phyloP scores from a whole-genome alignment of 2,113 vertebrate species.

The Etheostoma spectabile region DNA sequence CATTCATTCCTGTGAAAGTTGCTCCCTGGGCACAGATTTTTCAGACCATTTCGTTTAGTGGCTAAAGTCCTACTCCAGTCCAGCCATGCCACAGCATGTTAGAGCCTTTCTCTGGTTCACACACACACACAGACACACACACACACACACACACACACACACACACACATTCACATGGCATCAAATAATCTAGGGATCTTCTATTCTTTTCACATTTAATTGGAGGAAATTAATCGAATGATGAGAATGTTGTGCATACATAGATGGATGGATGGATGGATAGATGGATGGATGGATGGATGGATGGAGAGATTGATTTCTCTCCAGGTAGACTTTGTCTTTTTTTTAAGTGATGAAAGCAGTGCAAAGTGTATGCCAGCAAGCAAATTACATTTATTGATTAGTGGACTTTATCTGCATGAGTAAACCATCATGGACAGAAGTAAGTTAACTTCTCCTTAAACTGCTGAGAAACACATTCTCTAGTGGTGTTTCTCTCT shows the following conservation, averaged over 20 bases:
- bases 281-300: too few species aligned
- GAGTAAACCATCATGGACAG: constrained; percentile 28
- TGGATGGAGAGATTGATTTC: too few species aligned
- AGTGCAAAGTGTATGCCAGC: constrained; percentile 3
- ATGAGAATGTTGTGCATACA: not conserved
- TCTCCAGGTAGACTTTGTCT: too few species aligned
- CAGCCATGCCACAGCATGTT: not conserved
- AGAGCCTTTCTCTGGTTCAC: not conserved
- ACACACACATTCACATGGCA: not conserved
- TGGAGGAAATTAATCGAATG: not conserved
- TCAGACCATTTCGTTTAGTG: not conserved
- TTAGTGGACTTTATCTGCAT: constrained; percentile 23
- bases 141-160: too few species aligned
- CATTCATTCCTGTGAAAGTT: not conserved
- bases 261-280: not conserved
- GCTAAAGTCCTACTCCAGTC: not conserved
- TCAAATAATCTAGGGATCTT: not conserved
- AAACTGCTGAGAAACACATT: constrained; percentile 46
- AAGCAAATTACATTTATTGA: constrained; percentile 19
- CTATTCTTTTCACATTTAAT: not conserved
- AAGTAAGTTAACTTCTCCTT: constrained; percentile 40
- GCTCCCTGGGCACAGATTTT: not conserved
- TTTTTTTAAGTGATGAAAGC: not conserved
- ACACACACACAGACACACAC: too few species aligned
- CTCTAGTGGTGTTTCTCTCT: not conserved